Conservation (phyloP, 2,113 vertebrate genomes). For the Dasyornis broadbenti region DNA sequence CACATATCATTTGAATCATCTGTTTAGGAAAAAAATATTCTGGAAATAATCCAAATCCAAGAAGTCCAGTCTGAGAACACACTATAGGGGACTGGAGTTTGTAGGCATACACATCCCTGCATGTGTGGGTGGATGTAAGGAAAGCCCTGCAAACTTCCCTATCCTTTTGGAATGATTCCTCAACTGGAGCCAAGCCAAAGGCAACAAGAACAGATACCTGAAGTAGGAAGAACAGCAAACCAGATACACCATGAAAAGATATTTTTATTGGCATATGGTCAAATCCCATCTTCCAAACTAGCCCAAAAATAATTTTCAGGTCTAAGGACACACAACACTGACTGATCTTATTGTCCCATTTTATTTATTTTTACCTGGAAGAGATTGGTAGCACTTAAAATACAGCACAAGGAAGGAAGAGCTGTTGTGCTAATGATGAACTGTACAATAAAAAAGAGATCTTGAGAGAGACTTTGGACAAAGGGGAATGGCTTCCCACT, state of each 20-base stretch:
- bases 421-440: not conserved
- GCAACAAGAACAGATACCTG: fast-evolving
- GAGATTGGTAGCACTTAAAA: not conserved
- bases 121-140: not conserved
- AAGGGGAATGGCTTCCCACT: not conserved
- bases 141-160: not conserved
- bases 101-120: not conserved
- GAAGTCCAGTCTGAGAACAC: not conserved
- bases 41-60: not conserved
- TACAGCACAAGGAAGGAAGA: not conserved
- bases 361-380: not conserved
- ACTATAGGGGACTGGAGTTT: not conserved
- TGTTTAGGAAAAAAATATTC: not conserved
- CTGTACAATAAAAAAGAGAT: not conserved
- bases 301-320: not conserved
- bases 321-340: not conserved
- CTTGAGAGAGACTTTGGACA: not conserved
- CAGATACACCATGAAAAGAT: not conserved
- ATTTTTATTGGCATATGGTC: not conserved
- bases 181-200: not conserved
- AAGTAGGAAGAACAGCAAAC: not conserved
- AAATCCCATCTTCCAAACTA: not conserved
- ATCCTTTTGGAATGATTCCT: not conserved
- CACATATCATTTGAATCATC: conserved; percentile 93
- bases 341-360: not conserved